Conservation (phyloP, 2,113 vertebrate species). For the Rhagologus leucostigma region DNA sequence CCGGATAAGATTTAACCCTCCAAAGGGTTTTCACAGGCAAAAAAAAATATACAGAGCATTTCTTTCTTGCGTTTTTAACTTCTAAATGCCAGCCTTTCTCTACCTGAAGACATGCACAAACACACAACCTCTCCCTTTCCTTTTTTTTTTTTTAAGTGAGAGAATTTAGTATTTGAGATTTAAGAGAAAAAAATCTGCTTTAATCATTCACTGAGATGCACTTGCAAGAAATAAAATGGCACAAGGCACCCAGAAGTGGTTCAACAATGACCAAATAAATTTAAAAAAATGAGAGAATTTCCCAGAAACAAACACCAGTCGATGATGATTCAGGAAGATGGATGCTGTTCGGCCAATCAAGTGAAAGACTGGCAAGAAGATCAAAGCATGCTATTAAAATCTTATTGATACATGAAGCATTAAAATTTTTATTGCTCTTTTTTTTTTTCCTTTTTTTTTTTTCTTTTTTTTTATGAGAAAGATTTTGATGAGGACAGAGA, state of each 20-base stretch:
- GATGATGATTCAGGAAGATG: constrained; percentile 29
- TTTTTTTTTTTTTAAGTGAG: not conserved
- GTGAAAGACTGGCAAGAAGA: not conserved
- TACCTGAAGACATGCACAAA: not conserved
- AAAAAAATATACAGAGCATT: not conserved
- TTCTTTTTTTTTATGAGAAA: not conserved
- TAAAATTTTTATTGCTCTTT: constrained; percentile 5
- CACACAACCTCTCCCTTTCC: not conserved
- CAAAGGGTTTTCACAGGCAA: not conserved
- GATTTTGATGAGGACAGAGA: constrained; percentile 51
- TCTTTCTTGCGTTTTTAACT: not conserved
- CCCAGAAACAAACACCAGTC: constrained; percentile 25
- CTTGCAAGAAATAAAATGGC: not conserved
- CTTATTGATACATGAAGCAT: constrained; percentile 36
- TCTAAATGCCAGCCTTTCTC: not conserved
- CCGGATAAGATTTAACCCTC: not conserved
- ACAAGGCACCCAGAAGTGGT: not conserved
- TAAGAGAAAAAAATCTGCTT: not conserved
- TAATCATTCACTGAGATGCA: not conserved
- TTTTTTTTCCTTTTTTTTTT: not conserved
- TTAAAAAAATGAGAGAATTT: not conserved
- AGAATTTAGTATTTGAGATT: not conserved
- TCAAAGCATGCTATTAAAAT: constrained; percentile 52
- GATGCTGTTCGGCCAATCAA: constrained; percentile 9
- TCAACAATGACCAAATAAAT: not conserved